phyloP scores from a whole-genome alignment of 2,113 vertebrate species.

The Corythornis madagascariensis region DNA sequence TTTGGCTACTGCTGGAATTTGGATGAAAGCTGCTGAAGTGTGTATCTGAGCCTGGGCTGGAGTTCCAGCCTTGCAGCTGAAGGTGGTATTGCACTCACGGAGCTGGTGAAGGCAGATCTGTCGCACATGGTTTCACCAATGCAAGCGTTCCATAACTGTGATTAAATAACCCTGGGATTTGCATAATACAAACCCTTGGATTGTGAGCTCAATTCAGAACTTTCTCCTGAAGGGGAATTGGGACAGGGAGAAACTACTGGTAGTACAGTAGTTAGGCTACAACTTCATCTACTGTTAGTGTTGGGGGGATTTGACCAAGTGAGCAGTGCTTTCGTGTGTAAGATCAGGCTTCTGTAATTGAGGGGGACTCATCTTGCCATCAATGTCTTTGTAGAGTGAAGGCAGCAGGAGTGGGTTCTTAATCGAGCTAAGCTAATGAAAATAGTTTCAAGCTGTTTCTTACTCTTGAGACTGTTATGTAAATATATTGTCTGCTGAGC shows the following conservation, averaged over 20 bases:
- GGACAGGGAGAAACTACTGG: neutral
- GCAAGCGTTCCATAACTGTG: neutral
- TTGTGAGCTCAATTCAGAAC: neutral
- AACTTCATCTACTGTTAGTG: neutral
- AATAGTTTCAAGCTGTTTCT: neutral
- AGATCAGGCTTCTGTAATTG: neutral
- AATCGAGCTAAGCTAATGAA: neutral
- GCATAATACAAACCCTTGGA: neutral
- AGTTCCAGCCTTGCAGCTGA: neutral
- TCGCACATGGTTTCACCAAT: neutral
- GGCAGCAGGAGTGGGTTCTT: neutral
- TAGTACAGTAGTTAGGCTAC: neutral
- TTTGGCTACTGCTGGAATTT: neutral
- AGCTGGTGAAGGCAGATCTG: conserved; percentile 13
- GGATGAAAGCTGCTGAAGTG: neutral
- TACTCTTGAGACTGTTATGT: neutral
- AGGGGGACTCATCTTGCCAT: neutral
- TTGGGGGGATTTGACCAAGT: rapidly evolving
- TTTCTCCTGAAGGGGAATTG: neutral
- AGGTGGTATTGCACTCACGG: neutral
- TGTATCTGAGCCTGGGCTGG: neutral
- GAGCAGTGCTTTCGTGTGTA: neutral
- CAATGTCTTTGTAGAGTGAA: neutral
- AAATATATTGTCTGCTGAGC: neutral
- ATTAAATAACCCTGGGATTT: conserved; percentile 1